These are phyloP conservation scores for Pachymerium ferrugineum DNA, from an alignment of 2,888 invertebrate species.

Conservation along the genomic window DNA sequence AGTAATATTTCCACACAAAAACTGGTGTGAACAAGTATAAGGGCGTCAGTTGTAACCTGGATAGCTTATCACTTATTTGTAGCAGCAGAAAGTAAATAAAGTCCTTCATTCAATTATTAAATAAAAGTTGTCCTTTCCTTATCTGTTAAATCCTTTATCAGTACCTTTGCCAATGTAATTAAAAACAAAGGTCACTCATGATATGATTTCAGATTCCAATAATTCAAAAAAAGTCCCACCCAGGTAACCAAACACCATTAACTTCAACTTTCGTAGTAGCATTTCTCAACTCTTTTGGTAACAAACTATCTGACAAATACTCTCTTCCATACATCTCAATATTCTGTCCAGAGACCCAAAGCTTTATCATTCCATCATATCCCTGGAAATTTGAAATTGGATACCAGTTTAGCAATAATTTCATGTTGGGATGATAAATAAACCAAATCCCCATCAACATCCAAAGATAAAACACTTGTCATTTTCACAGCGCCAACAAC, in stretches of 20 bases:
- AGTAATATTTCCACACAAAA: too few species aligned
- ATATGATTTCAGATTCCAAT: conserved; percentile 43
- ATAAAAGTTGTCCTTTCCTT: too few species aligned
- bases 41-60: too few species aligned
- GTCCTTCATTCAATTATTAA: too few species aligned
- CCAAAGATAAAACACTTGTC: conserved; percentile 44
- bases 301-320: neutral
- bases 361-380: conserved; percentile 31
- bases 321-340: conserved; percentile 43
- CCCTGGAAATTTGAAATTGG: conserved; percentile 31
- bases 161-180: too few species aligned
- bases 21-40: too few species aligned
- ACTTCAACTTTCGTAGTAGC: conserved; percentile 36
- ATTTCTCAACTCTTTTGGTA: conserved; percentile 31
- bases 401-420: conserved; percentile 39
- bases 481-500: conserved; percentile 45
- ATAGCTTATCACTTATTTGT: too few species aligned
- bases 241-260: conserved; percentile 42
- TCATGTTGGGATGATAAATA: conserved; percentile 40
- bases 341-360: conserved; percentile 39
- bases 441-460: conserved; percentile 43
- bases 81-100: too few species aligned
- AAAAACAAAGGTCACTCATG: conserved; percentile 43
- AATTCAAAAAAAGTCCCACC: conserved; percentile 43
- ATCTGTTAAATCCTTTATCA: too few species aligned